Conservation (phyloP, 2,797 vertebrate species). For the Hypotaenidia philippensis region DNA sequence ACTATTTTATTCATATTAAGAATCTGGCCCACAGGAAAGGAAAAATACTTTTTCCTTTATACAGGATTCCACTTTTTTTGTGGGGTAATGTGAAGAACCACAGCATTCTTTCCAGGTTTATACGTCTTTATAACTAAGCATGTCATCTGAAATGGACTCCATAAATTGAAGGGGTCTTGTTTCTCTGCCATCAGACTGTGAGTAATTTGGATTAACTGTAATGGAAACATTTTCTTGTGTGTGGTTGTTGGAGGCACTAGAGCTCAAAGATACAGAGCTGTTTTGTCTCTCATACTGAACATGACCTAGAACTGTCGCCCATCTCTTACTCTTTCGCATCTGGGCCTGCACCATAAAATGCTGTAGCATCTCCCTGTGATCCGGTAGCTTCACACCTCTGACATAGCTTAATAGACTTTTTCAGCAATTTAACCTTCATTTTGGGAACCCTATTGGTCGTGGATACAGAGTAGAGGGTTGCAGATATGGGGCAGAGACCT, state of each 20-base stretch:
- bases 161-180: neutral
- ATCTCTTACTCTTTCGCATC: neutral
- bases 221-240: neutral
- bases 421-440: neutral
- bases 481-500: neutral
- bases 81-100: neutral
- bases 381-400: neutral
- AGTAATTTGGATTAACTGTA: neutral
- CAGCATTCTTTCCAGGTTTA: neutral
- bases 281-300: neutral
- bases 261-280: neutral
- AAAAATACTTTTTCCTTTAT: neutral
- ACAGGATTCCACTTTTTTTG: neutral
- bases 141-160: neutral
- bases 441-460: neutral
- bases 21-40: neutral
- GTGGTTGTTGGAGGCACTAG: neutral
- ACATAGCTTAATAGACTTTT: neutral
- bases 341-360: neutral
- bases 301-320: neutral
- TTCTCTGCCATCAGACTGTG: neutral
- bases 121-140: neutral
- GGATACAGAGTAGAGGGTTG: neutral
- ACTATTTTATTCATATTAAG: neutral
- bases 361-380: rapidly evolving